A percentile compares a stretch with the other conserved stretches of the same genome.
Evolutionary conservation across 2,113 vertebrate species (phyloP).

Genomic region (Gymnobelideus leadbeateri): DNA sequence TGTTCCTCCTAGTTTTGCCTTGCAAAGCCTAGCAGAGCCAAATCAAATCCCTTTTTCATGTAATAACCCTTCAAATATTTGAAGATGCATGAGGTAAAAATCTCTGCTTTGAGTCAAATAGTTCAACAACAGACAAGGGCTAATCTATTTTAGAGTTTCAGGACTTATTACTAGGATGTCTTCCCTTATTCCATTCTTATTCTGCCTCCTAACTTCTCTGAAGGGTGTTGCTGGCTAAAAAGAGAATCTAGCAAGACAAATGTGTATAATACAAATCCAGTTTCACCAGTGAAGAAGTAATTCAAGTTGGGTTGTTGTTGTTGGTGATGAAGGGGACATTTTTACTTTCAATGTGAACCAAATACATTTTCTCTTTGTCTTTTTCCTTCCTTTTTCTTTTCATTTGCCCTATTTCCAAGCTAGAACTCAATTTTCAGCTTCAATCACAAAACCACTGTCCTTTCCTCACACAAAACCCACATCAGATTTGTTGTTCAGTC

Average conservation of each 20-base stretch:
- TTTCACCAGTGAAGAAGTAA: neutral
- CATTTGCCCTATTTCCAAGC: neutral
- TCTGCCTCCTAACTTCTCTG: neutral
- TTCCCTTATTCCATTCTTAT: neutral
- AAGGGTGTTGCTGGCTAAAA: neutral
- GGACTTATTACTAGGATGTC: neutral
- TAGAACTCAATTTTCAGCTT: neutral
- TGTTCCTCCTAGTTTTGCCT: neutral
- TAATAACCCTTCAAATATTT: conserved; percentile 21
- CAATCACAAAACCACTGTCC: neutral
- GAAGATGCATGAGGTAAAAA: neutral
- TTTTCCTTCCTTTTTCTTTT: neutral
- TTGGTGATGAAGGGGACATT: neutral
- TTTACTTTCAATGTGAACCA: neutral
- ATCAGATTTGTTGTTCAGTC: neutral
- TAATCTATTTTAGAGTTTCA: neutral
- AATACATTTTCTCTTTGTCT: neutral
- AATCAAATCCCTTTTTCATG: neutral
- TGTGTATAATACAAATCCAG: neutral
- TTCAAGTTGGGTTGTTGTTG: neutral
- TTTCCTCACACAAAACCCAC: neutral
- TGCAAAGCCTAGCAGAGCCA: neutral
- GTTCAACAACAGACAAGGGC: neutral
- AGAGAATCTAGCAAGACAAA: neutral
- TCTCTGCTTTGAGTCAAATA: neutral